phyloP scores from a whole-genome alignment of 2,888 invertebrate genomes.

The Eretmocerus hayati region DNA sequence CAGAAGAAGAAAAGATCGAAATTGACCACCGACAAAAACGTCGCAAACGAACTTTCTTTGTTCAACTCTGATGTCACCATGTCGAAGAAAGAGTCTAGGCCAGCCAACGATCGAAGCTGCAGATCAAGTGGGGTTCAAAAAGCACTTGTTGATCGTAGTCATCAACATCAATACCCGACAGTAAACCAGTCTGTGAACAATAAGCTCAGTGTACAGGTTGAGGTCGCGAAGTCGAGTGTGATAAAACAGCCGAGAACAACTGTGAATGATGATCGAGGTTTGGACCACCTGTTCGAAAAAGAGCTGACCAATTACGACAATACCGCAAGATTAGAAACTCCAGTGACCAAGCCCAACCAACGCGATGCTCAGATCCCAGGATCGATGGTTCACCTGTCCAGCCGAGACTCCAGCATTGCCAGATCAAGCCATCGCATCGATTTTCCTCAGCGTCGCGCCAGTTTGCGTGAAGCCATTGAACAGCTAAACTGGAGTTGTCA shows the following conservation, averaged over 20 bases:
- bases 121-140: not conserved
- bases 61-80: not conserved
- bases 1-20: constrained; percentile 17
- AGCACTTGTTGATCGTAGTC: not conserved
- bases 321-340: not conserved
- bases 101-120: not conserved
- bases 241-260: not conserved
- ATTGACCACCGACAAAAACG: constrained; percentile 9
- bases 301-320: not conserved
- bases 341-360: not conserved
- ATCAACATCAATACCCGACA: no score
- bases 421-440: no score
- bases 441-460: not conserved
- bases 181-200: not conserved
- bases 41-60: not conserved
- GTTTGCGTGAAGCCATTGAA: constrained; percentile 10
- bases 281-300: not conserved
- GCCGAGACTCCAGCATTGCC: not conserved
- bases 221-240: not conserved
- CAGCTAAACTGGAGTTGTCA: constrained; percentile 10
- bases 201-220: not conserved
- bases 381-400: not conserved
- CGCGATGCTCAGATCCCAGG: not conserved
- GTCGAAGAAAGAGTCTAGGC: not conserved
- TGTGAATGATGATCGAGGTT: not conserved